A percentile compares a stretch with the other conserved stretches of the same genome.
Conservation (phyloP, 2,888 invertebrate genomes). For the Archips xylosteana region DNA sequence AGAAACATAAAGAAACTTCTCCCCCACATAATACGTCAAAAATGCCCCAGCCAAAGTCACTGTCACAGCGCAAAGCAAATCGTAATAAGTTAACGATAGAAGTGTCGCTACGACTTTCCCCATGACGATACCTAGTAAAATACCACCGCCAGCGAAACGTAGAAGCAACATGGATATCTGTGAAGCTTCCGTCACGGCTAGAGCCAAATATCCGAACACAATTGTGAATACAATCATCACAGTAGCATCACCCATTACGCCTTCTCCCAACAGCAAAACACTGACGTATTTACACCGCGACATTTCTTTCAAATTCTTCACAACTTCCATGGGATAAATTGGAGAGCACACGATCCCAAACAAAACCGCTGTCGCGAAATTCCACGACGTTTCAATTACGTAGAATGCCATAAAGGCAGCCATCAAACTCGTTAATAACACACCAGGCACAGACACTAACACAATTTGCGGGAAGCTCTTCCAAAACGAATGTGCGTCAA, state of each 20-base stretch:
- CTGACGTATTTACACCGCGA: conserved; percentile 74
- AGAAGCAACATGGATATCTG: conserved; percentile 69
- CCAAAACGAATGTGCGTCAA: conserved; percentile 76
- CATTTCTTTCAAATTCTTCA: conserved; percentile 68
- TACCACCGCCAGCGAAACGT: conserved; percentile 71
- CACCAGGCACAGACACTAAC: conserved; percentile 70
- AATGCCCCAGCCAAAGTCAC: conserved; percentile 72
- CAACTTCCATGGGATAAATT: conserved; percentile 76
- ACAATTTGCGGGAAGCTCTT: conserved; percentile 72
- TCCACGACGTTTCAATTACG: conserved; percentile 71
- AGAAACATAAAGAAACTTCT: conserved; percentile 76
- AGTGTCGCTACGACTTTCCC: conserved; percentile 68
- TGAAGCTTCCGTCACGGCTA: conserved; percentile 63
- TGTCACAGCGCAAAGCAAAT: conserved; percentile 69
- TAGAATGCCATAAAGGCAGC: conserved; percentile 72
- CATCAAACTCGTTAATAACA: conserved; percentile 66
- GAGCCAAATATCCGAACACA: conserved; percentile 67
- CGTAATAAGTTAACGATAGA: conserved; percentile 71
- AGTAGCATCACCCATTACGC: conserved; percentile 73
- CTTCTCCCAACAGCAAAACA: conserved; percentile 73
- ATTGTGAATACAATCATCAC: conserved; percentile 76
- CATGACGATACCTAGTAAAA: conserved; percentile 70
- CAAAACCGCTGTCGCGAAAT: conserved; percentile 64
- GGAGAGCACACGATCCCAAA: conserved; percentile 76
- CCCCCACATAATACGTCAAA: conserved; percentile 74